Percentiles rank a stretch among this genome's conserved stretches.
These are phyloP conservation scores for Tolmerus cingulatus DNA, from an alignment of 2,888 invertebrate species.

Conservation along the genomic window DNA sequence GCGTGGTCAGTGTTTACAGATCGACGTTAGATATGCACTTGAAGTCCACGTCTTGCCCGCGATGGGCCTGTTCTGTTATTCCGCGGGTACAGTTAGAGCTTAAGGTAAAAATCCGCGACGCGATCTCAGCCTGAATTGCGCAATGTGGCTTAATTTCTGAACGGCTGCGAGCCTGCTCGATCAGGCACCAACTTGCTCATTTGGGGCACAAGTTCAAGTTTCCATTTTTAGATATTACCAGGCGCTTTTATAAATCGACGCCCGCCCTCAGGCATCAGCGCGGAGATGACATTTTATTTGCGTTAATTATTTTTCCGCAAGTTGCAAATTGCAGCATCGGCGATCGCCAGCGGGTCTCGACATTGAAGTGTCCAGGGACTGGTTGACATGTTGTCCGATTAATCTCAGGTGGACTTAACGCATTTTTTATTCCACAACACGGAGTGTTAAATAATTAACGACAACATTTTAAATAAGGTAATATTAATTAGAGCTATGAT, in stretches of 20 bases:
- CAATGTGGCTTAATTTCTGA: neutral
- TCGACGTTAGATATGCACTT: neutral
- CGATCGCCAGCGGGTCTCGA: neutral
- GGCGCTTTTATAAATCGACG: neutral
- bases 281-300: neutral
- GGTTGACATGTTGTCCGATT: neutral
- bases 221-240: neutral
- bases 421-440: neutral
- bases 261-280: neutral
- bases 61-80: neutral
- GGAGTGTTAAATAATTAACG: neutral
- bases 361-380: neutral
- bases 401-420: neutral
- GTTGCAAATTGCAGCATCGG: neutral
- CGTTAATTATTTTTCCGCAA: neutral
- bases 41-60: neutral
- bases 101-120: neutral
- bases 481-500: neutral
- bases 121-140: neutral
- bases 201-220: neutral
- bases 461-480: neutral
- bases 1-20: constrained; percentile 19
- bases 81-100: neutral
- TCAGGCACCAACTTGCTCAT: neutral
- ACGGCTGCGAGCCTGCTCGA: neutral